Evolutionary conservation across 2,113 vertebrate species (phyloP).

Genomic region (Ctenodactylus gundi): DNA sequence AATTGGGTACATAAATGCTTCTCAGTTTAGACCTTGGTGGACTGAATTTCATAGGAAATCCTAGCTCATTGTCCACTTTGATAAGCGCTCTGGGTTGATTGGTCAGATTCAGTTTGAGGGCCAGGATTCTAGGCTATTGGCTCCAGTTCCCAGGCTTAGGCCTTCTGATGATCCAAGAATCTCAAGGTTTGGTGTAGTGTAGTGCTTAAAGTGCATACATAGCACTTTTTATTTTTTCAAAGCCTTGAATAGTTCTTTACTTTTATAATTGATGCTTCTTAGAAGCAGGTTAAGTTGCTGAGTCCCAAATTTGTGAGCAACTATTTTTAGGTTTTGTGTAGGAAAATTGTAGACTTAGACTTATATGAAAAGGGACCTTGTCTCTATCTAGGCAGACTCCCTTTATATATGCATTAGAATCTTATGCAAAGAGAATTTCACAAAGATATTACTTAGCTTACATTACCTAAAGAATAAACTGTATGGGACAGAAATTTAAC

Average conservation of each 20-base stretch:
- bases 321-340: neutral
- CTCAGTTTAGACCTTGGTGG: neutral
- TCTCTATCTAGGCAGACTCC: neutral
- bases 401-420: neutral
- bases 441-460: neutral
- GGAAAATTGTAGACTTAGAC: constrained; percentile 27
- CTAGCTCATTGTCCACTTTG: neutral
- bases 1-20: neutral
- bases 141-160: neutral
- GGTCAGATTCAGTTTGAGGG: neutral
- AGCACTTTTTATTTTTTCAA: neutral
- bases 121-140: neutral
- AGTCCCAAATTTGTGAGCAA: neutral
- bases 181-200: neutral
- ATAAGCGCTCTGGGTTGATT: neutral
- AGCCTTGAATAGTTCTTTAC: neutral
- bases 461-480: neutral
- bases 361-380: neutral
- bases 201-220: too few relatives aligned
- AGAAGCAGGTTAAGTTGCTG: neutral
- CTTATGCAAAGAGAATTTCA: constrained; percentile 4
- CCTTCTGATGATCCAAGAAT: neutral
- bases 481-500: neutral
- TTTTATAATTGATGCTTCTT: constrained; percentile 41
- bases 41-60: neutral